Evolutionary conservation across 92 coral and sea anemone species (phyloP), one percentile per base, ranked within the genome.

Genomic region (Zoanthus sansibaricus): DNA sequence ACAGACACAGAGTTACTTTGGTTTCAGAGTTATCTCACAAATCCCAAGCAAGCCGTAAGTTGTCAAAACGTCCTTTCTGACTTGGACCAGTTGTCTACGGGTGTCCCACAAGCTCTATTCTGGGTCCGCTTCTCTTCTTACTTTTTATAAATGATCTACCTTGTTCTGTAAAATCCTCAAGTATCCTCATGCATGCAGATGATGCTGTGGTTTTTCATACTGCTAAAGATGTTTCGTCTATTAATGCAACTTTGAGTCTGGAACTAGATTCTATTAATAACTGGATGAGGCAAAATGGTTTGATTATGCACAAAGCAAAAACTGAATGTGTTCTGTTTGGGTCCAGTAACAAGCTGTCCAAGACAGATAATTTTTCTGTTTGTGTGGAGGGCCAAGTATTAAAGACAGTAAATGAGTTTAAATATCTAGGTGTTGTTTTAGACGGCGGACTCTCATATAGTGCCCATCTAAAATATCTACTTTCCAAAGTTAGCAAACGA

Each of bases 201-300:
- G 88, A 89, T 76, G 79, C 88, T 7, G 85, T 89, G 69, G 45
- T 89, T 7, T 89, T 82, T 49, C 71, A 76, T 49, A 77, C 91
- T 17, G 87, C 83, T 10, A 61, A 68, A 76, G 74, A 46, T 17
- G 88, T 83, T 48, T 21, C 84, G 51, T 25, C 78, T 9, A 74
- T 89, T 47, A 64, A 89, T 49, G 44, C 33, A n/a, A 62, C 55
- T 11, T 33, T 83, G 54, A 83, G 45, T 54, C 49, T 61, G 72
- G 87, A 61, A 33, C 51, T 62, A 15, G 70, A 42, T 17, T 20
- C 33, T 30, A 7, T 89, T 4, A 61, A 62, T 47, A 42, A 83
- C 18, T 83, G 91, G 91, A 62, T 89, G 31, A 30, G 31, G 76
- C 62, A 62, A 14, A 82, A 83, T 59, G 70, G 87, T 49, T 51